Conservation (phyloP, 2,888 invertebrate genomes). For the Caenorhabditis imperialis region DNA sequence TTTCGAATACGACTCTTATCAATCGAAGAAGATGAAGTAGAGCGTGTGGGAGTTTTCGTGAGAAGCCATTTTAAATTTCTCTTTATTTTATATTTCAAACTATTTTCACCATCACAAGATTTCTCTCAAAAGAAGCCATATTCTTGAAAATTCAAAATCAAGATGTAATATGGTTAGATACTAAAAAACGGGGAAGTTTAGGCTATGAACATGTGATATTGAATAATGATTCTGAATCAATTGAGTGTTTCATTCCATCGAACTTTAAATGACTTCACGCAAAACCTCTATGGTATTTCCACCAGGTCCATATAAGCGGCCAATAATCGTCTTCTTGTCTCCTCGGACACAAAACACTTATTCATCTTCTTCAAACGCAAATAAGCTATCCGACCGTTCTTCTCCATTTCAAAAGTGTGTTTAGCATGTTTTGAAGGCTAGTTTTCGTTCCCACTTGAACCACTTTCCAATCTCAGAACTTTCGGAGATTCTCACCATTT, state of each 20-base stretch:
- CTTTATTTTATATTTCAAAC: conserved; percentile 1
- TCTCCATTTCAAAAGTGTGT: conserved; percentile 23
- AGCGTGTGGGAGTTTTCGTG: no score
- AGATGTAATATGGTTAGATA: no score
- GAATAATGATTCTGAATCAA: no score
- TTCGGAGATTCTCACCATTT: neutral
- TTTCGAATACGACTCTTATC: no score
- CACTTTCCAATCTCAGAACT: conserved; percentile 35
- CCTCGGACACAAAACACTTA: conserved; percentile 1
- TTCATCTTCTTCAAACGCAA: conserved; percentile 15
- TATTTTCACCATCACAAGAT: neutral
- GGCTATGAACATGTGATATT: no score
- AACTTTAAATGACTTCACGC: no score
- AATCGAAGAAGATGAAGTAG: no score
- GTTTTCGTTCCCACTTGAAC: conserved; percentile 44
- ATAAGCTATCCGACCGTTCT: conserved; percentile 32
- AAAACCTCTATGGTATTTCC: neutral
- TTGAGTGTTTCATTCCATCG: no score
- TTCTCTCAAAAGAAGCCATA: neutral
- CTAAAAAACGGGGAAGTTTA: no score
- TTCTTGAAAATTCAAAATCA: neutral
- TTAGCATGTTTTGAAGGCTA: conserved; percentile 18
- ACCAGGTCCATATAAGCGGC: conserved; percentile 11
- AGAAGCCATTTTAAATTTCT: neutral
- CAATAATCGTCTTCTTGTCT: conserved; percentile 25